These are phyloP conservation scores for Percopsis transmontana DNA, from an alignment of 2,113 vertebrate species.

Conservation along the genomic window DNA sequence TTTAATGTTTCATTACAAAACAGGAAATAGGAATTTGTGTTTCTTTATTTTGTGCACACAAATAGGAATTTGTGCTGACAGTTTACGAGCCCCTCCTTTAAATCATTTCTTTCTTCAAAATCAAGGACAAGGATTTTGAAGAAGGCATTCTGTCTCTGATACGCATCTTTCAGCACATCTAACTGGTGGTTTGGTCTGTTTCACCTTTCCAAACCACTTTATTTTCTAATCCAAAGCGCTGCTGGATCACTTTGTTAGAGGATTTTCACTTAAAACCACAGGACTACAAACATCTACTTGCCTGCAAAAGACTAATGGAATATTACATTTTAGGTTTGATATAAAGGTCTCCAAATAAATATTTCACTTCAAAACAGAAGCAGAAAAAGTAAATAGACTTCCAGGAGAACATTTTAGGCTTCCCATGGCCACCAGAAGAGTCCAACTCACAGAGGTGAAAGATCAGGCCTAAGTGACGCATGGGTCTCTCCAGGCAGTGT, in stretches of 20 bases:
- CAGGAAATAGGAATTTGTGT: not conserved
- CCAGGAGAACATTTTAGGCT: conserved; percentile 31
- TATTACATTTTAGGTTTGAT: not conserved
- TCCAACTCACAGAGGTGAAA: conserved; percentile 39
- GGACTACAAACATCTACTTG: too few species aligned
- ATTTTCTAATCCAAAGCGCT: not conserved
- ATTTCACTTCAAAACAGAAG: conserved; percentile 2
- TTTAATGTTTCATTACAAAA: not conserved
- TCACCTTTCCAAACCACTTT: not conserved
- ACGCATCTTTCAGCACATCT: conserved; percentile 17
- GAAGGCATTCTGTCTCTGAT: conserved; percentile 15
- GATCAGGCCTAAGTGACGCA: conserved; percentile 60
- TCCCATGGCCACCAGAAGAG: conserved; percentile 66
- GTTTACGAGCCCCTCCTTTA: too few species aligned
- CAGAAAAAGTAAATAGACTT: conserved; percentile 17
- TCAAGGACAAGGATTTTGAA: too few species aligned
- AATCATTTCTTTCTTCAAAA: too few species aligned
- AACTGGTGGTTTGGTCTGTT: conserved; percentile 12
- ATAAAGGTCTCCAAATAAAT: not conserved
- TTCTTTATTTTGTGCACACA: conserved; percentile 24
- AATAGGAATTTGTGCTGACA: too few species aligned
- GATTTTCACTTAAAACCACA: not conserved
- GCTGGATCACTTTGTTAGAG: not conserved
- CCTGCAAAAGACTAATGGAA: not conserved
- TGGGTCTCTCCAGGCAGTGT: conserved; percentile 43